Conservation (phyloP, 1,140 invertebrate species). For the Drosophila arizonae region DNA sequence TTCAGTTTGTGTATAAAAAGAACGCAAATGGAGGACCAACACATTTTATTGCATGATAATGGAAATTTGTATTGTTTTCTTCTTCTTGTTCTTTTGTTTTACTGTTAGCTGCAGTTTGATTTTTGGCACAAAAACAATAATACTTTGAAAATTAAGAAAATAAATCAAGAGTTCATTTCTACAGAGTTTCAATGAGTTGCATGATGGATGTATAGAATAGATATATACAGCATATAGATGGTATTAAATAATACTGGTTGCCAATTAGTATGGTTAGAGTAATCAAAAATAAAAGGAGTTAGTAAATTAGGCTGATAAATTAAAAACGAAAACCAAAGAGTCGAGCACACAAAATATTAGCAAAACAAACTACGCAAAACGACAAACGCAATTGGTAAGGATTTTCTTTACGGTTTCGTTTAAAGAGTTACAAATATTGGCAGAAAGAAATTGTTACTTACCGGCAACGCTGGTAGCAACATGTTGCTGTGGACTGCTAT, state of each 20-base stretch:
- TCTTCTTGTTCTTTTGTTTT: constrained; percentile 5
- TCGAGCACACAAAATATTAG: constrained; percentile 44
- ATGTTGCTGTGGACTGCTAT: constrained; percentile 61
- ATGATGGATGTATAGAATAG: constrained; percentile 3
- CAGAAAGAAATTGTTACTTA: constrained; percentile 47
- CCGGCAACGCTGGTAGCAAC: constrained; percentile 63
- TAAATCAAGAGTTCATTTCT: constrained; percentile 43
- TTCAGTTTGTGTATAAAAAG: constrained; percentile 30
- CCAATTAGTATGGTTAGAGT: constrained; percentile 29
- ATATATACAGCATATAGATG: too few species aligned
- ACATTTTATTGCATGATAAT: constrained; percentile 11
- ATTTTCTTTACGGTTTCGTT: neutral
- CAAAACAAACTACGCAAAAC: constrained; percentile 41
- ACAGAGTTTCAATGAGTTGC: constrained; percentile 6
- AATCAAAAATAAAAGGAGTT: constrained; percentile 9
- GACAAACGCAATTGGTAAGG: constrained; percentile 33
- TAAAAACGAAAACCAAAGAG: constrained; percentile 13
- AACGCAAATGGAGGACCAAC: constrained; percentile 58
- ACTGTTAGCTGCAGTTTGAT: constrained; percentile 32
- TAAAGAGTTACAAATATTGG: neutral
- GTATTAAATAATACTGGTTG: neutral
- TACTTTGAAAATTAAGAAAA: constrained; percentile 24
- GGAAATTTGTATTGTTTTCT: constrained; percentile 4
- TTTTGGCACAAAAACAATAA: constrained; percentile 39
- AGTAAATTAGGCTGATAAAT: constrained; percentile 34